Evolutionary conservation across 1,140 invertebrate species (phyloP).

Genomic region (Panagrolaimus sp.): DNA sequence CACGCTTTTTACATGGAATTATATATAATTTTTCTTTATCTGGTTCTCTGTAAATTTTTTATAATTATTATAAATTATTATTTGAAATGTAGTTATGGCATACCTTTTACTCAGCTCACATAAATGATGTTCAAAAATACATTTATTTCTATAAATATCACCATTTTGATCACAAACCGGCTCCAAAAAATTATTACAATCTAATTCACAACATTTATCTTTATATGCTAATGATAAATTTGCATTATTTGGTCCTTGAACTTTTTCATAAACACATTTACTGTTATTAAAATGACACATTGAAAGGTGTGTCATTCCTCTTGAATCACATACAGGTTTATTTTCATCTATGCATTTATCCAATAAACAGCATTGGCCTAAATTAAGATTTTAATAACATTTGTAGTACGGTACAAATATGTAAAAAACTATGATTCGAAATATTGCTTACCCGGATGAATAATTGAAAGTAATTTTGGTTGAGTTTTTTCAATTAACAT

Average conservation of each 20-base stretch:
- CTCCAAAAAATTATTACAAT: slow-evolving; percentile 8
- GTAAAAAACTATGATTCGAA: neutral
- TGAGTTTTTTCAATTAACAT: slow-evolving; percentile 6
- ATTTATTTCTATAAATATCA: slow-evolving; percentile 4
- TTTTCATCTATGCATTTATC: slow-evolving; percentile 14
- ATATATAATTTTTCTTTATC: too few relatives aligned
- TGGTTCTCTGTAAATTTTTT: too few relatives aligned
- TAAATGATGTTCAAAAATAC: neutral
- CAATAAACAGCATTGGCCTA: neutral
- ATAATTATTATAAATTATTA: too few relatives aligned
- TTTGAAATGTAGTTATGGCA: too few relatives aligned
- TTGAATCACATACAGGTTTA: neutral
- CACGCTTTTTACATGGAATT: too few relatives aligned
- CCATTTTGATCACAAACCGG: slow-evolving; percentile 14
- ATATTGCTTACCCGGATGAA: neutral
- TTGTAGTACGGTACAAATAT: neutral
- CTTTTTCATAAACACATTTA: slow-evolving; percentile 5
- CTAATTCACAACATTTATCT: slow-evolving; percentile 11
- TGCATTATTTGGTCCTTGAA: neutral
- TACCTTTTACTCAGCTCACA: neutral
- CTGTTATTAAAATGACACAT: slow-evolving; percentile 2
- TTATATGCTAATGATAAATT: neutral
- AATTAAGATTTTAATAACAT: too few relatives aligned
- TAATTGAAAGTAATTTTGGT: slow-evolving; percentile 11
- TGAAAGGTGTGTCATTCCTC: neutral